Percentiles rank a stretch among this genome's conserved stretches.
Evolutionary conservation across 92 coral and sea anemone genomes (phyloP).

Genomic region (Parazoanthus darwini): DNA sequence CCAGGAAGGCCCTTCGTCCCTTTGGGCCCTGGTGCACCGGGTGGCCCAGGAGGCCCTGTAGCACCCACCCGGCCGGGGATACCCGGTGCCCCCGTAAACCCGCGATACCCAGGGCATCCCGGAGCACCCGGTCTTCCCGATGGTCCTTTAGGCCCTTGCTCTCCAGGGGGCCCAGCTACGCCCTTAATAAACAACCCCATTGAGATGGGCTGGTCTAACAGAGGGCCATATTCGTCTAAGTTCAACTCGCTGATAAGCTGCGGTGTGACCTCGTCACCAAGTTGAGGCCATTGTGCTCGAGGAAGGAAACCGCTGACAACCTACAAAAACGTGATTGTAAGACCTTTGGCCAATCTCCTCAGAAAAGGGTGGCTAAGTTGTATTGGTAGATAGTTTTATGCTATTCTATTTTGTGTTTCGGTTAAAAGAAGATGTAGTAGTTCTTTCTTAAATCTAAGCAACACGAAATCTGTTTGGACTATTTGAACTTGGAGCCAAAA

Average conservation of each 20-base stretch:
- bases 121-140: conserved; percentile 64
- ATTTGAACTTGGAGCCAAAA: too few species aligned
- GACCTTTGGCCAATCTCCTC: neutral
- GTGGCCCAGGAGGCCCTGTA: conserved; percentile 76
- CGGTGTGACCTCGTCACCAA: conserved; percentile 81
- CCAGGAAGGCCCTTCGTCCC: conserved; percentile 76
- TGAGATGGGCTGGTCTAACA: conserved; percentile 78
- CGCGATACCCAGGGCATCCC: conserved; percentile 72
- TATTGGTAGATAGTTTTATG: neutral
- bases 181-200: conserved; percentile 90
- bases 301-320: conserved; percentile 38
- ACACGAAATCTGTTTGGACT: too few species aligned
- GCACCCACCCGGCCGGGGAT: conserved; percentile 68
- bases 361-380: too few species aligned
- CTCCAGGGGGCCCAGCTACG: conserved; percentile 83
- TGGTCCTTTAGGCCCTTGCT: conserved; percentile 78
- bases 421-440: too few species aligned
- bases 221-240: conserved; percentile 55
- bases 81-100: conserved; percentile 78
- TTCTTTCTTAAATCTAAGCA: too few species aligned
- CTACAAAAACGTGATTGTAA: conserved; percentile 24
- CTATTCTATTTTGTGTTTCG: neutral
- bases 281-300: conserved; percentile 70
- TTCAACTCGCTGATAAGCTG: conserved; percentile 77
- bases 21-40: conserved; percentile 66